Evolutionary conservation across 2,113 vertebrate genomes (phyloP).

Genomic region (Columbina picui): DNA sequence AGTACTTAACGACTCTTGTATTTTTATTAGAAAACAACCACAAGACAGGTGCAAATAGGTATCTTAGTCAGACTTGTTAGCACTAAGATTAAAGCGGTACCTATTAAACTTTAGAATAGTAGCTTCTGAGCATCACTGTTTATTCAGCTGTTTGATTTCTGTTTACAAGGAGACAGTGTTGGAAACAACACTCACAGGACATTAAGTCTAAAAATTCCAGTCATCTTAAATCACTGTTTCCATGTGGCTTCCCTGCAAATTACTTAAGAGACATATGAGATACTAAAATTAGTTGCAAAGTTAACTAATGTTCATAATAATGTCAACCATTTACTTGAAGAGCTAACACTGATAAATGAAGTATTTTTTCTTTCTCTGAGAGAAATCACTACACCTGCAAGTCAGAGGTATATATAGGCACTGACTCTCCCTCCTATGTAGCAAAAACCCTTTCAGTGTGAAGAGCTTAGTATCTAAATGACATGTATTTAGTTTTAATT

Average conservation of each 20-base stretch:
- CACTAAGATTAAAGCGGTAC: neutral
- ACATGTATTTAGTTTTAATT: neutral
- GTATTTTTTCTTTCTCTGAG: neutral
- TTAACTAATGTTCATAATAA: neutral
- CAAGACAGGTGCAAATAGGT: neutral
- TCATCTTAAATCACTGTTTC: slow-evolving; percentile 47
- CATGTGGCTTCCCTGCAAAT: slow-evolving; percentile 24
- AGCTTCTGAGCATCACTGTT: neutral
- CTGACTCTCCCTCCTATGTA: neutral
- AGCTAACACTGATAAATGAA: neutral
- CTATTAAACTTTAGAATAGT: neutral
- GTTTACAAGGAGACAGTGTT: slow-evolving; percentile 10
- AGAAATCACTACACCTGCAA: neutral
- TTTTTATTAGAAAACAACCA: neutral
- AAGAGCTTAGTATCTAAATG: neutral
- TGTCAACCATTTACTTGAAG: neutral
- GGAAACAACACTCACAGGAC: neutral
- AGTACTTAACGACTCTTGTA: neutral
- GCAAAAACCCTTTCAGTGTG: neutral
- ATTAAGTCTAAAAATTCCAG: slow-evolving; percentile 25
- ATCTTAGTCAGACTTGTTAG: neutral
- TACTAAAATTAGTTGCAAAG: slow-evolving; percentile 29
- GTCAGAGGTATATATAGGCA: neutral
- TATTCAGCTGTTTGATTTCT: slow-evolving; percentile 3
- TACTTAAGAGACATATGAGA: neutral